Evolutionary conservation across 2,888 invertebrate species (phyloP).

Genomic region (Platynereis dumerilii): DNA sequence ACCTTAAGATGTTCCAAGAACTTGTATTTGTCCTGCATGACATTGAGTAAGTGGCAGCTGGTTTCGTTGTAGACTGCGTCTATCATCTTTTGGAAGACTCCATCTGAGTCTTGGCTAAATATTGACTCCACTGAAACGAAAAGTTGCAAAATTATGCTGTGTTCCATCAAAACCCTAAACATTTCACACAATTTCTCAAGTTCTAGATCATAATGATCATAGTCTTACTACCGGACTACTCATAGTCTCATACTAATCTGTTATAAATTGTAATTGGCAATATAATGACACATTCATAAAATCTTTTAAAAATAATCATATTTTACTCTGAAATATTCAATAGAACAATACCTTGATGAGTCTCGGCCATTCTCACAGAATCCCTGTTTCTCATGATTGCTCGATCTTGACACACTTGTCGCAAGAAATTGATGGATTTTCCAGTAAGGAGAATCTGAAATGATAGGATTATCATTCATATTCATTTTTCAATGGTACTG

Average conservation of each 20-base stretch:
- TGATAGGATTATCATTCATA: no score
- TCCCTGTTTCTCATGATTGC: constrained; percentile 56
- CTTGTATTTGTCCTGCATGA: constrained; percentile 85
- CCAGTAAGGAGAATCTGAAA: constrained; percentile 83
- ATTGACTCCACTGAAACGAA: constrained; percentile 66
- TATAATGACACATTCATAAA: no score
- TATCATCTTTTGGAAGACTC: constrained; percentile 81
- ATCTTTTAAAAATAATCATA: no score
- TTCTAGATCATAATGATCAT: no score
- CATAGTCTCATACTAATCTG: no score
- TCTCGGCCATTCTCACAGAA: constrained; percentile 51
- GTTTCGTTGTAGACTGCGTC: constrained; percentile 86
- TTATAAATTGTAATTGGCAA: no score
- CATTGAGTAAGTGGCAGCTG: constrained; percentile 83
- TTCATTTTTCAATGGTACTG: no score
- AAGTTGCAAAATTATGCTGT: no score
- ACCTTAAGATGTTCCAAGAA: constrained; percentile 82
- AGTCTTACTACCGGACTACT: no score
- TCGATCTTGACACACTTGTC: constrained; percentile 85
- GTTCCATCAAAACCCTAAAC: no score
- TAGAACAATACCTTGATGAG: constrained; percentile 55
- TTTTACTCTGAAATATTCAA: no score
- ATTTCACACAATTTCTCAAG: no score
- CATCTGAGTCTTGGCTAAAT: constrained; percentile 72
- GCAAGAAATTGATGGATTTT: constrained; percentile 93